Evolutionary conservation across 2,888 invertebrate species (phyloP).

Genomic region (Dusona sp.): DNA sequence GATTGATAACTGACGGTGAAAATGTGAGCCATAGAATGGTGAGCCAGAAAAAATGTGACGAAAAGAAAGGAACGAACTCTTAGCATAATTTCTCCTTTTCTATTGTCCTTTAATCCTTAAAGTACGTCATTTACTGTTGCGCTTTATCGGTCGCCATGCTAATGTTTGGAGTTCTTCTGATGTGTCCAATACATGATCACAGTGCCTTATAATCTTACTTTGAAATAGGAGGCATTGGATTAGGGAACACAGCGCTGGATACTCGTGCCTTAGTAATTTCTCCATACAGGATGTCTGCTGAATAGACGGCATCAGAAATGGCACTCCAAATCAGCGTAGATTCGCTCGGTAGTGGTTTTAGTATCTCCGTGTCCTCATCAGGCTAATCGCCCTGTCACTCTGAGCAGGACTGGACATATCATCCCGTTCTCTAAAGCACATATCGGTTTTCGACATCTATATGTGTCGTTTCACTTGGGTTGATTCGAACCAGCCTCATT

Average conservation of each 20-base stretch:
- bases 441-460: background rate
- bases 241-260: background rate
- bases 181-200: background rate
- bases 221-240: too few species aligned
- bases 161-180: background rate
- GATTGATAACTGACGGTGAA: background rate
- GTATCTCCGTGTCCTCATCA: slow-evolving; percentile 9
- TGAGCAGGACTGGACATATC: slow-evolving; percentile 1
- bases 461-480: background rate
- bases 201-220: background rate
- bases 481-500: slow-evolving; percentile 11
- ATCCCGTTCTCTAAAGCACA: background rate
- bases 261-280: background rate
- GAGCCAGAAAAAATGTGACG: background rate
- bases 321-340: background rate
- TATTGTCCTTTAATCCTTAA: background rate
- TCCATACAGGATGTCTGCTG: background rate
- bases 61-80: background rate
- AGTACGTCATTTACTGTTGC: background rate
- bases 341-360: background rate
- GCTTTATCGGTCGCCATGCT: background rate
- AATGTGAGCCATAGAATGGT: background rate
- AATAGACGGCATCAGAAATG: background rate
- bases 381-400: background rate
- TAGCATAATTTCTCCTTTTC: background rate